These are phyloP conservation scores for Megaleporinus macrocephalus DNA, from an alignment of 2,113 vertebrate genomes.

Conservation along the genomic window DNA sequence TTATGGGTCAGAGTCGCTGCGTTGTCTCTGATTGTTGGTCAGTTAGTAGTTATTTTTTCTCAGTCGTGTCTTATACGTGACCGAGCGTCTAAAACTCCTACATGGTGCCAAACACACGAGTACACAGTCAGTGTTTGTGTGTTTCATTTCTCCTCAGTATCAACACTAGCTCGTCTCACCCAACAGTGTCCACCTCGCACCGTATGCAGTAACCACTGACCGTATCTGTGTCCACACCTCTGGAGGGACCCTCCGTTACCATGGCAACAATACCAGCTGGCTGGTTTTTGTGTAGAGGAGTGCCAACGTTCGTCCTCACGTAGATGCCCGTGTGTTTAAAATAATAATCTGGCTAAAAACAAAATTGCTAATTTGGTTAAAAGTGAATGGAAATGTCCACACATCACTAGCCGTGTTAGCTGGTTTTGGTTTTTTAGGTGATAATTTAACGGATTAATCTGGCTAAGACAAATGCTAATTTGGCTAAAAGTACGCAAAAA, in stretches of 20 bases:
- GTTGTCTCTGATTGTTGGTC: neutral
- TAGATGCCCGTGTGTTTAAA: neutral
- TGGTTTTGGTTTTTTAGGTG: too few relatives aligned
- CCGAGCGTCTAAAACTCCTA: neutral
- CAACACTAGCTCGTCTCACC: neutral
- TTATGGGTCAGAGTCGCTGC: slow-evolving; percentile 7
- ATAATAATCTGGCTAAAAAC: too few relatives aligned
- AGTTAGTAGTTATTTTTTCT: too few relatives aligned
- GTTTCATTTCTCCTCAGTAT: neutral
- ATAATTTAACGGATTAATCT: too few relatives aligned
- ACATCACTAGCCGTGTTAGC: too few relatives aligned
- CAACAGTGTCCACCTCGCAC: slow-evolving; percentile 9
- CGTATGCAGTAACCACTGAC: slow-evolving; percentile 8
- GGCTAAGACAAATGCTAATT: too few relatives aligned
- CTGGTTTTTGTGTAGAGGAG: slow-evolving; percentile 19
- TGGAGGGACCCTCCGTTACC: neutral
- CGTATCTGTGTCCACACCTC: neutral
- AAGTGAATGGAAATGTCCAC: too few relatives aligned
- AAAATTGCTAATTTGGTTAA: too few relatives aligned
- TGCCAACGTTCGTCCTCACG: neutral
- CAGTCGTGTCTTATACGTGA: neutral
- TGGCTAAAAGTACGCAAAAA: too few relatives aligned
- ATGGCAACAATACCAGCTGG: slow-evolving; percentile 31
- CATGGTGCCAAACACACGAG: slow-evolving; percentile 16
- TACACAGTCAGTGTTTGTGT: neutral